Conservation (phyloP, 2,888 invertebrate genomes). For the Pomacea canaliculata region DNA sequence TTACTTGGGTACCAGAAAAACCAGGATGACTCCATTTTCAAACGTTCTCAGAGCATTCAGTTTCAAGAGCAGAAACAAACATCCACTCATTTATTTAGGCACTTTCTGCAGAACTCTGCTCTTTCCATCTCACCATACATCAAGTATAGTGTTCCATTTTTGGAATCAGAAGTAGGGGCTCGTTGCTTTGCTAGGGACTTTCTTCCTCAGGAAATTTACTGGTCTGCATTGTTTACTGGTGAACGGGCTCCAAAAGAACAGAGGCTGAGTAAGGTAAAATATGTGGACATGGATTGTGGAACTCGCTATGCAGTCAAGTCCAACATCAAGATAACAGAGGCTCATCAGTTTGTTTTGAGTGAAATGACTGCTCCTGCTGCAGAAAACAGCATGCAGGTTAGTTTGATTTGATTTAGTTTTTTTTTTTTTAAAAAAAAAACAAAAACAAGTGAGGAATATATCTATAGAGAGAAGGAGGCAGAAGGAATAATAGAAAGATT, state of each 20-base stretch:
- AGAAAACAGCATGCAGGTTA: slow-evolving; percentile 74
- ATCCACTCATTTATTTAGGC: slow-evolving; percentile 76
- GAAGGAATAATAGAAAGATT: not conserved
- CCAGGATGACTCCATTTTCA: slow-evolving; percentile 69
- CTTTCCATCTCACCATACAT: slow-evolving; percentile 90
- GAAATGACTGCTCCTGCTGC: slow-evolving; percentile 76
- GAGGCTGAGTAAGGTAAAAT: slow-evolving; percentile 33
- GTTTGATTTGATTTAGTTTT: slow-evolving; percentile 3
- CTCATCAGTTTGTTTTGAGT: slow-evolving; percentile 80
- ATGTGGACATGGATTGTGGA: slow-evolving; percentile 33
- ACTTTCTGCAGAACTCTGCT: slow-evolving; percentile 81
- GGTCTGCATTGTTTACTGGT: slow-evolving; percentile 72
- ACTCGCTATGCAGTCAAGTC: slow-evolving; percentile 37
- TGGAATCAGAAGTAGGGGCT: slow-evolving; percentile 87
- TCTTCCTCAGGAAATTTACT: slow-evolving; percentile 82
- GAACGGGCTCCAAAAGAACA: slow-evolving; percentile 29
- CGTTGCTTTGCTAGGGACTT: slow-evolving; percentile 80
- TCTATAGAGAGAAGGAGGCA: too few relatives aligned
- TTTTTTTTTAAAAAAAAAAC: not conserved
- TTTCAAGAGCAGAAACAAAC: slow-evolving; percentile 42
- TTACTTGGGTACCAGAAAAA: slow-evolving; percentile 75
- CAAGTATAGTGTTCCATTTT: slow-evolving; percentile 85
- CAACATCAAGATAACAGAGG: slow-evolving; percentile 49
- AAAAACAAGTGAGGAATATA: not conserved
- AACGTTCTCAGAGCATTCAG: slow-evolving; percentile 37